phyloP scores from a whole-genome alignment of 2,888 invertebrate species.

The Steinernema scapterisci region DNA sequence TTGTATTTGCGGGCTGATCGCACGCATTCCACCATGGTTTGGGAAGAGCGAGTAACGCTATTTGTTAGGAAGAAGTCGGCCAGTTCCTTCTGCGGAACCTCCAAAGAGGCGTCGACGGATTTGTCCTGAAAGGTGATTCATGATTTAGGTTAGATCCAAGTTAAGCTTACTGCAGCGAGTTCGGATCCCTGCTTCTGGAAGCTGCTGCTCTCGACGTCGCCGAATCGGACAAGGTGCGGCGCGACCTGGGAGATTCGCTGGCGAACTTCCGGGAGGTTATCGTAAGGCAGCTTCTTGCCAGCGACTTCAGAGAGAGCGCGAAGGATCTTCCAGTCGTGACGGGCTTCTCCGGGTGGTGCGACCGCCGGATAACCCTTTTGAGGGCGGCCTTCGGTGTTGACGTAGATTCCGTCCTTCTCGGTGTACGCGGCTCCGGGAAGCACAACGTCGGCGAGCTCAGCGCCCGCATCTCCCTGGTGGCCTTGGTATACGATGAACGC shows the following conservation, averaged over 20 bases:
- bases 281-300: slow-evolving; percentile 81
- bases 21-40: slow-evolving; percentile 87
- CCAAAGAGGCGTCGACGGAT: slow-evolving; percentile 35
- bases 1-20: slow-evolving; percentile 51
- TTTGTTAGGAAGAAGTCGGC: slow-evolving; percentile 88
- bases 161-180: slow-evolving; percentile 68
- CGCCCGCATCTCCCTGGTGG: slow-evolving; percentile 94
- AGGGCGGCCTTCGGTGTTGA: slow-evolving; percentile 95
- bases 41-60: slow-evolving; percentile 89
- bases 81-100: slow-evolving; percentile 71
- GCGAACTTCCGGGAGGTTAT: slow-evolving; percentile 82
- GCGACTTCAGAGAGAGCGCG: slow-evolving; percentile 90
- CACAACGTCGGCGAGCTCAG: slow-evolving; percentile 86
- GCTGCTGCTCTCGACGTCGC: slow-evolving; percentile 82
- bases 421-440: slow-evolving; percentile 95
- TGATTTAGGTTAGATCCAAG: background rate
- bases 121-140: background rate
- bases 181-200: slow-evolving; percentile 82
- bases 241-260: slow-evolving; percentile 80
- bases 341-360: slow-evolving; percentile 73
- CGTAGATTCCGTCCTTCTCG: slow-evolving; percentile 95
- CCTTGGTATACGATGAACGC: slow-evolving; percentile 83
- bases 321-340: slow-evolving; percentile 98
- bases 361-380: slow-evolving; percentile 65
- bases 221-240: slow-evolving; percentile 85